Percentiles rank a stretch among this genome's conserved stretches.
Conservation (phyloP, 2,113 vertebrate species). For the Triplophysa dalaica region DNA sequence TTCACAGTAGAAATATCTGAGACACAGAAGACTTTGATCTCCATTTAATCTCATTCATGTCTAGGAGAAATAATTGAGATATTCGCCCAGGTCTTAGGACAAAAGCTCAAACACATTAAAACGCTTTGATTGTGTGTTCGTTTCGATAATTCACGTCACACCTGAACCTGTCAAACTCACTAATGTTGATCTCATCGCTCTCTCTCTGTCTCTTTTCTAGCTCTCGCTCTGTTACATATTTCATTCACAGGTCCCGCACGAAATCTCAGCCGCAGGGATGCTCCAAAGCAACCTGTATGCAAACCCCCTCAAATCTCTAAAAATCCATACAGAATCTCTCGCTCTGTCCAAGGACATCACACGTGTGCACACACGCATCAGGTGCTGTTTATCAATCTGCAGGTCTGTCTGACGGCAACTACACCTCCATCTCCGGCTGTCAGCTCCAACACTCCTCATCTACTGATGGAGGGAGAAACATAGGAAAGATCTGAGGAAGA, state of each 20-base stretch:
- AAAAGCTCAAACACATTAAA: not conserved
- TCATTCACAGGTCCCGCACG: not conserved
- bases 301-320: constrained; percentile 31
- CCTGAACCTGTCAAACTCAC: constrained; percentile 5
- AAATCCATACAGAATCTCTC: not conserved
- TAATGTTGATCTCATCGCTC: constrained; percentile 50
- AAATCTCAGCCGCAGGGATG: constrained; percentile 28
- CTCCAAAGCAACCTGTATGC: constrained; percentile 22
- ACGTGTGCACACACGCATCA: constrained; percentile 9
- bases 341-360: constrained; percentile 7
- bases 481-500: constrained; percentile 52
- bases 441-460: constrained; percentile 23
- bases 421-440: constrained; percentile 33
- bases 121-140: not conserved
- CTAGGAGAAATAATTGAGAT: no score
- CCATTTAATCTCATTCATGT: no score
- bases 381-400: constrained; percentile 52
- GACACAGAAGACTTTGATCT: no score
- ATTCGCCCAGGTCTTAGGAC: not conserved
- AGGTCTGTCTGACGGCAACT: constrained; percentile 40
- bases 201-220: constrained; percentile 25
- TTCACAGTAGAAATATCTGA: no score
- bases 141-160: not conserved
- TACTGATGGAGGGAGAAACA: constrained; percentile 39
- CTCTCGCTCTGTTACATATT: constrained; percentile 32